These are phyloP conservation scores for Dicentrarchus labrax DNA, from an alignment of 2,113 vertebrate genomes.

Conservation along the genomic window DNA sequence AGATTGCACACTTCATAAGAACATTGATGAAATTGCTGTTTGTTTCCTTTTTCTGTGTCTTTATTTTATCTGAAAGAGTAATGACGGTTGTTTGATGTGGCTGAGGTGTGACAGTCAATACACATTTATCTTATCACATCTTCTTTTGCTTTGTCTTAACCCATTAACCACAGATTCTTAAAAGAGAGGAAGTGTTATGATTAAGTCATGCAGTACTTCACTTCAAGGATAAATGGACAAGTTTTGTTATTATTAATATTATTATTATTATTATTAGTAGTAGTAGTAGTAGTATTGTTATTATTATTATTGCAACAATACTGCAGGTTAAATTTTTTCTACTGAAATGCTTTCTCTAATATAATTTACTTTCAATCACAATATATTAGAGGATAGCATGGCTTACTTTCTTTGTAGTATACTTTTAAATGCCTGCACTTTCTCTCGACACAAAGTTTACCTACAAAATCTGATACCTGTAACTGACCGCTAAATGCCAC, in stretches of 20 bases:
- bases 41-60: constrained; percentile 75
- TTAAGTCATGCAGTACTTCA: constrained; percentile 6
- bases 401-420: not conserved
- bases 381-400: not conserved
- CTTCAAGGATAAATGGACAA: constrained; percentile 2
- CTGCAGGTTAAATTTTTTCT: not conserved
- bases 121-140: constrained; percentile 21
- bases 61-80: constrained; percentile 75
- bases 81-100: constrained; percentile 70
- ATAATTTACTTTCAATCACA: not conserved
- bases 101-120: constrained; percentile 67
- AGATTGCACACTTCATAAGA: constrained; percentile 83
- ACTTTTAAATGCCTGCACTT: not conserved
- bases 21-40: constrained; percentile 78
- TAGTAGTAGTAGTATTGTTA: too few relatives aligned
- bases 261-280: not conserved
- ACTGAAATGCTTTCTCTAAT: not conserved
- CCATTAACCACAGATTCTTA: constrained; percentile 9
- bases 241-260: not conserved
- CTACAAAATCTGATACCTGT: not conserved
- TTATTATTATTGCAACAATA: not conserved
- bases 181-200: constrained; percentile 5
- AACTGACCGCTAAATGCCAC: not conserved
- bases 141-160: constrained; percentile 20
- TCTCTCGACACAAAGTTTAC: not conserved